A percentile compares a stretch with the other conserved stretches of the same genome.
Conservation (phyloP, 2,797 vertebrate species). For the Scarus forsteni region DNA sequence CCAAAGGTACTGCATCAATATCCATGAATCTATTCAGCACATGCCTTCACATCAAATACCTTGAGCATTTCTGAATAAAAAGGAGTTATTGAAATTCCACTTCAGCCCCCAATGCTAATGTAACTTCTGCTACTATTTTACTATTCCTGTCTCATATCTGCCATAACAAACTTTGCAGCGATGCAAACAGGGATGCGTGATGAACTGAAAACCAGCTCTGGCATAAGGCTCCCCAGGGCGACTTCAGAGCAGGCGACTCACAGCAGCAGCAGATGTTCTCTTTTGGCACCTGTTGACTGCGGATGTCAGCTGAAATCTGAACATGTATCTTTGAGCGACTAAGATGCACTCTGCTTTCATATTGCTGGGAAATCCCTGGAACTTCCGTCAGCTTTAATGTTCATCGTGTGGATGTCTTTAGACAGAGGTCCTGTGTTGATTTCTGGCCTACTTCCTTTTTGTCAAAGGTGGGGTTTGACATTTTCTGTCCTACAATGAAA, state of each 20-base stretch:
- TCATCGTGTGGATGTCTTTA: constrained; percentile 44
- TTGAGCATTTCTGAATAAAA: constrained; percentile 10
- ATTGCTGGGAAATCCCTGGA: constrained; percentile 22
- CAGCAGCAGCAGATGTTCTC: constrained; percentile 55
- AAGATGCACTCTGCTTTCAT: constrained; percentile 16
- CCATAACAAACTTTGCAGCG: constrained; percentile 36
- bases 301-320: constrained; percentile 45
- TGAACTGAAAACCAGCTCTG: constrained; percentile 48
- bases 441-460: constrained; percentile 50
- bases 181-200: constrained; percentile 31
- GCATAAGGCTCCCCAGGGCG: constrained; percentile 50
- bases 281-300: constrained; percentile 51
- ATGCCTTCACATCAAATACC: constrained; percentile 18
- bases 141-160: constrained; percentile 35
- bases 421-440: constrained; percentile 37
- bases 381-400: constrained; percentile 31
- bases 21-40: constrained; percentile 1
- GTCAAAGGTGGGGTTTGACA: constrained; percentile 59
- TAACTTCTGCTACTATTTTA: constrained; percentile 3
- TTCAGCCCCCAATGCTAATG: background rate
- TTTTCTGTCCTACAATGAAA: constrained; percentile 51
- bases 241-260: constrained; percentile 39
- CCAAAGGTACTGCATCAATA: background rate
- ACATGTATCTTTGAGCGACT: constrained; percentile 40
- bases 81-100: constrained; percentile 6